Conservation (phyloP, 2,113 vertebrate species). For the Chiloscyllium plagiosum region DNA sequence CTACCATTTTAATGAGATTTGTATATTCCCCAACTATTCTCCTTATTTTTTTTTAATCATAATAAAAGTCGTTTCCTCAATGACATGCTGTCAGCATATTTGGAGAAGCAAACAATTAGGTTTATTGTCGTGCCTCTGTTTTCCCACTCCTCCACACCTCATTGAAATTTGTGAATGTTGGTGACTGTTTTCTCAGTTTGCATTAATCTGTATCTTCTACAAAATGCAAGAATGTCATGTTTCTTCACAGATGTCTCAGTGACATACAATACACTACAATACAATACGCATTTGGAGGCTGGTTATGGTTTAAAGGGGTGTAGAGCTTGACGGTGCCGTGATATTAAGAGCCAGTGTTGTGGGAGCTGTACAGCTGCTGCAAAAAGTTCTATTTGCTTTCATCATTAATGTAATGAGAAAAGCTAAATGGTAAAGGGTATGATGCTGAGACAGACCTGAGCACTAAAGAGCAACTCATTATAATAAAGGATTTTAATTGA, state of each 20-base stretch:
- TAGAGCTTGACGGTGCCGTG: not conserved
- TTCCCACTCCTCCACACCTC: not conserved
- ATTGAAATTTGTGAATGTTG: not conserved
- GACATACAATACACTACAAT: too few relatives aligned
- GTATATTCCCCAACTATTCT: not conserved
- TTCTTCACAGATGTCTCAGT: not conserved
- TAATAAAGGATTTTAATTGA: not conserved
- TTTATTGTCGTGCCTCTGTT: not conserved
- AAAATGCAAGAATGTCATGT: not conserved
- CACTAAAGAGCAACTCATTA: not conserved
- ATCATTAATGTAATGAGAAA: not conserved
- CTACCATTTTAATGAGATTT: not conserved
- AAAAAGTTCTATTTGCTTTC: not conserved
- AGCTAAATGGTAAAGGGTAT: not conserved
- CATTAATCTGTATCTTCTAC: not conserved
- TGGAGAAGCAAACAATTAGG: not conserved
- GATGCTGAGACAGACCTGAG: not conserved
- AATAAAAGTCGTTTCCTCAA: not conserved
- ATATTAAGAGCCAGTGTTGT: not conserved
- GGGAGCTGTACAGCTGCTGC: not conserved
- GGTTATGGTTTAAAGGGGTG: not conserved
- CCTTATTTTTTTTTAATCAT: not conserved
- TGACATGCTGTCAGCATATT: not conserved
- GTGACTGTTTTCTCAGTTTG: not conserved
- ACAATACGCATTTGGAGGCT: not conserved